Evolutionary conservation across 2,888 invertebrate species (phyloP).

Genomic region (Antheraea yamamai): DNA sequence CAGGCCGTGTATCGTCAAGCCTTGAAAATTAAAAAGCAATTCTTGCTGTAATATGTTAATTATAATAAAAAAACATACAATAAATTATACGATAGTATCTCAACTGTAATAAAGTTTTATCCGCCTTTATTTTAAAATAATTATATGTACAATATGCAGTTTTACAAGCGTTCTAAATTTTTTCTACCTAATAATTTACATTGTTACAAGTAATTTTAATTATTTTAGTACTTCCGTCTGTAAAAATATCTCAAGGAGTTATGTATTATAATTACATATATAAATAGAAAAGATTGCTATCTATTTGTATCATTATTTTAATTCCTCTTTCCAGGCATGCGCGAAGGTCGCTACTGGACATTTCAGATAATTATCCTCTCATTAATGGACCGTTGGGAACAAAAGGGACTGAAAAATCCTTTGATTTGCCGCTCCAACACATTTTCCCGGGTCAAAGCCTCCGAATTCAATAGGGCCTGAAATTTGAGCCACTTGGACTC

Average conservation of each 20-base stretch:
- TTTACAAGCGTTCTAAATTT: background rate
- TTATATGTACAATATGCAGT: background rate
- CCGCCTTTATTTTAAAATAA: background rate
- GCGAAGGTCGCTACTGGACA: slow-evolving; percentile 45
- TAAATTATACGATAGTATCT: background rate
- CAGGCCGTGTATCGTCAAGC: background rate
- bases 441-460: slow-evolving; percentile 70
- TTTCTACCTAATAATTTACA: background rate
- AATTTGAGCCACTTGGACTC: slow-evolving; percentile 51
- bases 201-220: background rate
- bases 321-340: slow-evolving; percentile 11
- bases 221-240: background rate
- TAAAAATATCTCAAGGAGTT: background rate
- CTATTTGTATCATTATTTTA: background rate
- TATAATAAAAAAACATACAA: background rate
- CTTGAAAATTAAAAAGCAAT: background rate
- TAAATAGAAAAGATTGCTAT: background rate
- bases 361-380: slow-evolving; percentile 62
- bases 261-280: background rate
- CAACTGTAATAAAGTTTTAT: background rate
- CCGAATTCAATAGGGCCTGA: slow-evolving; percentile 68
- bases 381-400: slow-evolving; percentile 60
- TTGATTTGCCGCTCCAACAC: slow-evolving; percentile 78
- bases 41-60: background rate
- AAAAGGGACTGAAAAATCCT: slow-evolving; percentile 70